Evolutionary conservation across 2,888 invertebrate genomes (phyloP).

Genomic region (Drosophila anomalata): DNA sequence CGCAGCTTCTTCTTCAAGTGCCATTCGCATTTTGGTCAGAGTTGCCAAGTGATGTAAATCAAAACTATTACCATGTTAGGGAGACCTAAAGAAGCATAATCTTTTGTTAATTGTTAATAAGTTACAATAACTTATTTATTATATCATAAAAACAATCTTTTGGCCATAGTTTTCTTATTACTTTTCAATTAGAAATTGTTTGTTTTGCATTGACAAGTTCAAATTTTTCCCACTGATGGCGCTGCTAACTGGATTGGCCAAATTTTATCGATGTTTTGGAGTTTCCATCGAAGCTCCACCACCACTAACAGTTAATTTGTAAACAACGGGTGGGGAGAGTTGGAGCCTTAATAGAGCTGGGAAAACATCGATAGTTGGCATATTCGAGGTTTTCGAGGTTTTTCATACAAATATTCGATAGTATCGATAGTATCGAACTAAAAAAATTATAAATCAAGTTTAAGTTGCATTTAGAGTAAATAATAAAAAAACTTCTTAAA

Average conservation of each 20-base stretch:
- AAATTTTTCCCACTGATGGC: background rate
- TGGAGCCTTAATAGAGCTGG: background rate
- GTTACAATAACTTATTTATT: background rate
- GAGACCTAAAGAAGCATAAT: background rate
- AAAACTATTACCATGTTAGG: background rate
- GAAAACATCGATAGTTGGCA: too few relatives aligned
- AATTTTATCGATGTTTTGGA: background rate
- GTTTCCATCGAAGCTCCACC: background rate
- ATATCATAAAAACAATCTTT: background rate
- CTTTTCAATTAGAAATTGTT: background rate
- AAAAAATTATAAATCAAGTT: too few relatives aligned
- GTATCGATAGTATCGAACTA: too few relatives aligned
- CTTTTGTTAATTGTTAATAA: background rate
- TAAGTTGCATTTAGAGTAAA: too few relatives aligned
- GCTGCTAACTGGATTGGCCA: background rate
- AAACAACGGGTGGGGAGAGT: slow-evolving; percentile 3
- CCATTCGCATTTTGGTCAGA: slow-evolving; percentile 23
- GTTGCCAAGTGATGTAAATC: background rate
- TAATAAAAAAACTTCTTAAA: too few relatives aligned
- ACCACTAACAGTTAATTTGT: background rate
- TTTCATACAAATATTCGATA: too few relatives aligned
- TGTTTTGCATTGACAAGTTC: background rate
- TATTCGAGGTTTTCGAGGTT: too few relatives aligned
- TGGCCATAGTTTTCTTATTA: background rate
- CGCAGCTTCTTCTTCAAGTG: slow-evolving; percentile 38